Evolutionary conservation across 2,888 invertebrate species (phyloP).

Genomic region (Drosophila heteroneura): DNA sequence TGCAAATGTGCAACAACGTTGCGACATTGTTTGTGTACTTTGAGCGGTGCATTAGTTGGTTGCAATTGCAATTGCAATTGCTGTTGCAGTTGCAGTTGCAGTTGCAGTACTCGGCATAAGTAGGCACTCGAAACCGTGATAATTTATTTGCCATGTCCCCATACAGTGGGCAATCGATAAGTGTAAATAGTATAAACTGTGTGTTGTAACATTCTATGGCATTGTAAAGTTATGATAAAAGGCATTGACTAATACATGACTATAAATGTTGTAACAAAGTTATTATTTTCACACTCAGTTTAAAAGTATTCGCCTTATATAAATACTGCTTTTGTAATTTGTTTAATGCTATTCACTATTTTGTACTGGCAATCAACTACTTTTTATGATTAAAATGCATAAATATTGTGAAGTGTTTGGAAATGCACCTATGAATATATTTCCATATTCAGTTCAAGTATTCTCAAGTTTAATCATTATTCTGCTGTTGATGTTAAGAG

Average conservation of each 20-base stretch:
- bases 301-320: not conserved
- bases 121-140: constrained; percentile 35
- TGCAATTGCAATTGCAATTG: not conserved
- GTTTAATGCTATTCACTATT: not conserved
- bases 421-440: not conserved
- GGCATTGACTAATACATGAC: too few relatives aligned
- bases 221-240: not conserved
- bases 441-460: not conserved
- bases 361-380: not conserved
- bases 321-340: not conserved
- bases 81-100: constrained; percentile 8
- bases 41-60: constrained; percentile 21
- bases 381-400: not conserved
- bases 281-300: not conserved
- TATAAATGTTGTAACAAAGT: too few relatives aligned
- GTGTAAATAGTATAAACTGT: not conserved
- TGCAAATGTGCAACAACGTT: constrained; percentile 28
- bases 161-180: constrained; percentile 26
- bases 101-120: constrained; percentile 19
- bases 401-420: too few relatives aligned
- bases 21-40: constrained; percentile 31
- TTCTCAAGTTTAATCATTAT: not conserved
- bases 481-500: not conserved
- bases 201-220: not conserved
- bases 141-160: constrained; percentile 41